Conservation (phyloP, 1,140 invertebrate species). For the Drosophila bocki region DNA sequence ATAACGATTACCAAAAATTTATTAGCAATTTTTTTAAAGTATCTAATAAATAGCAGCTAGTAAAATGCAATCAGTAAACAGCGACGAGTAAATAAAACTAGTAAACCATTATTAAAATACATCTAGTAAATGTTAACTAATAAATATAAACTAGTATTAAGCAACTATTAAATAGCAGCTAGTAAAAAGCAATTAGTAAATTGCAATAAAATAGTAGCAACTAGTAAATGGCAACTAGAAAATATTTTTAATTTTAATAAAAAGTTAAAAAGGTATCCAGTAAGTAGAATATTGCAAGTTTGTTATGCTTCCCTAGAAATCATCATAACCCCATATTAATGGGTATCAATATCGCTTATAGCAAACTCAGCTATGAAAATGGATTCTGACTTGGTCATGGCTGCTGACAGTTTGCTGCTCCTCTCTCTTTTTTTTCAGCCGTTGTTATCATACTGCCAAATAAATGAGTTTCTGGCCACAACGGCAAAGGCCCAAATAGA, state of each 20-base stretch:
- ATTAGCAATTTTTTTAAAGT: neutral
- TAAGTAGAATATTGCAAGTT: neutral
- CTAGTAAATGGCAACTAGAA: neutral
- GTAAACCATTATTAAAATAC: neutral
- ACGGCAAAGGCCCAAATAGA: constrained; percentile 6
- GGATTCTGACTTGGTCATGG: constrained; percentile 27
- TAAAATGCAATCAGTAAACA: neutral
- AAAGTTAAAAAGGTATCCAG: neutral
- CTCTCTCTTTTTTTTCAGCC: constrained; percentile 12
- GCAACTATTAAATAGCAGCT: neutral
- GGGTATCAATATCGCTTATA: constrained; percentile 6
- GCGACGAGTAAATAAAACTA: neutral
- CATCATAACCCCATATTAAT: neutral
- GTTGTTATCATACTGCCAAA: constrained; percentile 40
- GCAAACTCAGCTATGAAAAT: constrained; percentile 2
- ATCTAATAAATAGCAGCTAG: neutral
- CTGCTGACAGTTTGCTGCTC: constrained; percentile 27
- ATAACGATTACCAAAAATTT: too few species aligned
- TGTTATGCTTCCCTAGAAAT: neutral
- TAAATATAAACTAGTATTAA: neutral
- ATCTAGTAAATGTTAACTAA: neutral
- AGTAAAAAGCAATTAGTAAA: neutral
- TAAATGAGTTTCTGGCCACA: constrained; percentile 55
- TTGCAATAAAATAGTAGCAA: neutral
- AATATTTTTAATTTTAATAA: neutral